A percentile compares a stretch with the other conserved stretches of the same genome.
Conservation (phyloP, 2,888 invertebrate species). For the Caenorhabditis wallacei region DNA sequence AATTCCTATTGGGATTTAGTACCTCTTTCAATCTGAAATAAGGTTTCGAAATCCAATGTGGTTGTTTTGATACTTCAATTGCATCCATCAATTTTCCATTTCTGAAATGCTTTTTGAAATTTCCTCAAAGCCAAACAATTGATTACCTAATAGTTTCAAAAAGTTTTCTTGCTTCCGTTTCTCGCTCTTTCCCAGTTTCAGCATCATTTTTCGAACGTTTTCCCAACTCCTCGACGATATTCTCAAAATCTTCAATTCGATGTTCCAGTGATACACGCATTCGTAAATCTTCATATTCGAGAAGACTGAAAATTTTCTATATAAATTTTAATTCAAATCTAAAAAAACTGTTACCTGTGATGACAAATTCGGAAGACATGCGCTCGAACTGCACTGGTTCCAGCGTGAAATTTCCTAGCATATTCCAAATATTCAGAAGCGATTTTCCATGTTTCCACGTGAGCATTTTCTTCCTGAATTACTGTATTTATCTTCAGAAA, state of each 20-base stretch:
- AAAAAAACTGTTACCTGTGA: conserved; percentile 87
- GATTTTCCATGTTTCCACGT: conserved; percentile 85
- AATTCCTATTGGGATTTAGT: not conserved
- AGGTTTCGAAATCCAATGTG: conserved; percentile 81
- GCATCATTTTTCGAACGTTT: conserved; percentile 53
- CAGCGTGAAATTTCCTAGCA: conserved; percentile 91
- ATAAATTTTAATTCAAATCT: not conserved
- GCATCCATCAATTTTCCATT: conserved; percentile 60
- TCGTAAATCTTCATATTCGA: conserved; percentile 79
- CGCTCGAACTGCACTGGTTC: conserved; percentile 92
- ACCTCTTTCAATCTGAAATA: conserved; percentile 78
- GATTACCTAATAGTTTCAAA: conserved; percentile 66
- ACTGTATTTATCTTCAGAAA: not conserved
- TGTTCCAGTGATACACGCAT: conserved; percentile 74
- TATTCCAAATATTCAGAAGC: conserved; percentile 92
- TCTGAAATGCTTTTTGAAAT: conserved; percentile 14
- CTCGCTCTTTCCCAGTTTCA: conserved; percentile 55
- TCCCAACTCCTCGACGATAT: conserved; percentile 75
- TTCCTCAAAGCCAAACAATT: not conserved
- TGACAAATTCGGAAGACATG: conserved; percentile 98
- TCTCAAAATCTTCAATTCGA: conserved; percentile 72
- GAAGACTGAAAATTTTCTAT: conserved; percentile 71
- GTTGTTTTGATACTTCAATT: conserved; percentile 72
- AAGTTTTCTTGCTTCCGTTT: conserved; percentile 52
- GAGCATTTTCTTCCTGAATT: conserved; percentile 62